phyloP scores from a whole-genome alignment of 2,888 invertebrate species.

The Callyntrura guangdongensis region DNA sequence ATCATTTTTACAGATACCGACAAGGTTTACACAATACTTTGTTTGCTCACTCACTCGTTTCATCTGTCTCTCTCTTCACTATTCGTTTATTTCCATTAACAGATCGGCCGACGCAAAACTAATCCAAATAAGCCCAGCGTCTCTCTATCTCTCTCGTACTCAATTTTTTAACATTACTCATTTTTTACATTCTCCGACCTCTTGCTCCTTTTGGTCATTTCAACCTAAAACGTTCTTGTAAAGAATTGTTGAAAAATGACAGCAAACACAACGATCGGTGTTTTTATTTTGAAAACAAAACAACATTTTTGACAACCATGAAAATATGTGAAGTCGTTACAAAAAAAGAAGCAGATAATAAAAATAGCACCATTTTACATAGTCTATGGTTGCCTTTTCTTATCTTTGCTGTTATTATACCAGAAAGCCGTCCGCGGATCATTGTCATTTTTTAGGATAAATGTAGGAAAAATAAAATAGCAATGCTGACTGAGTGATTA shows the following conservation, averaged over 20 bases:
- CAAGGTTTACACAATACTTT: constrained; percentile 80
- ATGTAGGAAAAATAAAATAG: background rate
- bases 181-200: background rate
- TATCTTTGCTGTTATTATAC: background rate
- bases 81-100: background rate
- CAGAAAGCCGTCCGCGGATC: background rate
- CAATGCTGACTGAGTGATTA: too few species aligned
- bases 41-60: constrained; percentile 79
- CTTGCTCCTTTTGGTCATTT: background rate
- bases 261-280: background rate
- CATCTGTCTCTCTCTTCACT: constrained; percentile 26
- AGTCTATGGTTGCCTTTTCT: background rate
- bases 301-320: background rate
- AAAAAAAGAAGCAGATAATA: constrained; percentile 13
- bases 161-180: background rate
- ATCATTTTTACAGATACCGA: too few species aligned
- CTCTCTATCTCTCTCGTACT: background rate
- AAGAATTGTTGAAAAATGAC: constrained; percentile 3
- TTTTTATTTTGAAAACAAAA: constrained; percentile 20
- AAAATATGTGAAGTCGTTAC: constrained; percentile 33
- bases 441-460: background rate
- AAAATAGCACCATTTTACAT: background rate
- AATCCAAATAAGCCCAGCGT: background rate
- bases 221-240: background rate
- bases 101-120: background rate